Percentiles rank a stretch among this genome's conserved stretches.
Evolutionary conservation across 2,113 vertebrate species (phyloP).

Genomic region (Ia io): DNA sequence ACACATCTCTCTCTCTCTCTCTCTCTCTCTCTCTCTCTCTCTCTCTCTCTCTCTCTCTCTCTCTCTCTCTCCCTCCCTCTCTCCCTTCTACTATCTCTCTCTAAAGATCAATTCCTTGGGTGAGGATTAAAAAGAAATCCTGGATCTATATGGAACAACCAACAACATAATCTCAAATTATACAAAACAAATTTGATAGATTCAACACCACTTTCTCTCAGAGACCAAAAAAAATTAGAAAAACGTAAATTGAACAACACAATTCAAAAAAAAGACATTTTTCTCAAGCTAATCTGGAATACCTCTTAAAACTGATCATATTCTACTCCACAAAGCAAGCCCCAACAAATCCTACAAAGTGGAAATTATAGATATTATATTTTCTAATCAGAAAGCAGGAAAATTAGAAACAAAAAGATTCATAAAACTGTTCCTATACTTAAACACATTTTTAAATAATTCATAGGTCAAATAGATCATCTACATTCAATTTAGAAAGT

Average conservation of each 20-base stretch:
- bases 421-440: neutral
- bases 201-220: neutral
- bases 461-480: neutral
- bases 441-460: neutral
- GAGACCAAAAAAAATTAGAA: neutral
- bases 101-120: too few relatives aligned
- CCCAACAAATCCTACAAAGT: neutral
- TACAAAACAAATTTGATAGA: neutral
- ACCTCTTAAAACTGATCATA: neutral
- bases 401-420: conserved; percentile 14
- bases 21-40: too few relatives aligned
- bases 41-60: too few relatives aligned
- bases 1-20: too few relatives aligned
- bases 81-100: too few relatives aligned
- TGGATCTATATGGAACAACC: neutral
- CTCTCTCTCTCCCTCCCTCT: too few relatives aligned
- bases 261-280: neutral
- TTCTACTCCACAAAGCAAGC: neutral
- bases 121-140: neutral
- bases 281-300: neutral
- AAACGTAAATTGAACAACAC: neutral
- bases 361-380: neutral
- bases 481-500: conserved; percentile 5
- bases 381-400: conserved; percentile 3
- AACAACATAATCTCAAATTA: neutral